Conservation (phyloP, 2,888 invertebrate species). For the Ligdia adustata region DNA sequence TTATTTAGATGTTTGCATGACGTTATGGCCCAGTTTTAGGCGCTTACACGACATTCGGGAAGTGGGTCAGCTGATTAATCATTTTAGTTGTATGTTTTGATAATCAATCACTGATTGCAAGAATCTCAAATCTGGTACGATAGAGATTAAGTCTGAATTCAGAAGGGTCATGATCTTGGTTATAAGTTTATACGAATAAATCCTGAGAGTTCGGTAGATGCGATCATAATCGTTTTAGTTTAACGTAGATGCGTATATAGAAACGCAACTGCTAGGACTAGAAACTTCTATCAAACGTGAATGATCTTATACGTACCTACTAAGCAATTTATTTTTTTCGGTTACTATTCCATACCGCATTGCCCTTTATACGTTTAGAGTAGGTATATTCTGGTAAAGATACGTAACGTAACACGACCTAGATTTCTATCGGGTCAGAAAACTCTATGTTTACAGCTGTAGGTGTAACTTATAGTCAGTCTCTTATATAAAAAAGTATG, state of each 20-base stretch:
- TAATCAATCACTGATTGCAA: conserved; percentile 63
- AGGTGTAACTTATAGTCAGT: too few relatives aligned
- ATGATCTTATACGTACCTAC: too few relatives aligned
- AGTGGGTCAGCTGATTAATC: conserved; percentile 74
- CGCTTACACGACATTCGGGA: conserved; percentile 70
- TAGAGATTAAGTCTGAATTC: conserved; percentile 14
- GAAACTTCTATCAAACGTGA: conserved; percentile 4
- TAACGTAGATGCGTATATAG: too few relatives aligned
- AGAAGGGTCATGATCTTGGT: conserved; percentile 7
- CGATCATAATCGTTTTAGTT: too few relatives aligned
- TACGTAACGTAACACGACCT: conserved; percentile 1
- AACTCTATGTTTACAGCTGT: neutral
- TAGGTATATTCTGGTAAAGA: neutral
- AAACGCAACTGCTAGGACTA: neutral
- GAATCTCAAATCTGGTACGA: conserved; percentile 50
- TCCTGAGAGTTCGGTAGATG: too few relatives aligned
- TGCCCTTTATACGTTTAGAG: neutral
- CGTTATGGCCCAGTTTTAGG: conserved; percentile 65
- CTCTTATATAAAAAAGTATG: too few relatives aligned
- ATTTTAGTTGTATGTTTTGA: conserved; percentile 59
- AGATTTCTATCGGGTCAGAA: conserved; percentile 2
- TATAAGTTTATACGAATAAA: too few relatives aligned
- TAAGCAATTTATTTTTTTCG: conserved; percentile 1
- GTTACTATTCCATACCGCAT: neutral
- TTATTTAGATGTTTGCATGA: conserved; percentile 47